Evolutionary conservation across 2,797 vertebrate genomes (phyloP), one percentile per base, ranked within the genome.

Genomic region (Syngnathus acus): DNA sequence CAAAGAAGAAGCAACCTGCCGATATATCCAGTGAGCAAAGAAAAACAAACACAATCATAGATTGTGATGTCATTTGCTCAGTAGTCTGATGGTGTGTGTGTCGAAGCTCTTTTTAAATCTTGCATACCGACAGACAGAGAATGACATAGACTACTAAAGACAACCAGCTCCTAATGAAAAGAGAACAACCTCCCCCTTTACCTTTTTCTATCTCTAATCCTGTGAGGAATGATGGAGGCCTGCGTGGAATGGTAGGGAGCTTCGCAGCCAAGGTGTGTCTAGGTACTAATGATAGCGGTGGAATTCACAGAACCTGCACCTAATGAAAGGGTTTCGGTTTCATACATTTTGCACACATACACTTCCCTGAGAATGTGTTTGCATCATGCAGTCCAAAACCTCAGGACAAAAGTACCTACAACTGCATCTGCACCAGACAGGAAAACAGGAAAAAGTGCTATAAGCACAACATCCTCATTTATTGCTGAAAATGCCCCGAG

Each of bases 221-320:
- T 68, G 76, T 82, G 73, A 83, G 85, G 84, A 86, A 88, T 87
- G 82, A 82, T 74, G 74, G 76, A 83, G 74, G 81, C 78, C 77
- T 89, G 75, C 81, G 84, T 77, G 73, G 85, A 90, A 89, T 73
- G 85, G 87, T 82, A 86, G 80, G 91, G 89, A 90, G 90, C 77
- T 87, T 88, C 89, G 82, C 72, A 75, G 91, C 90, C 87, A 93
- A 91, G 91, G 88, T 90, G 90, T 91, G 90, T 91, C 89, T 90
- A 86, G 77, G 67, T 78, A 88, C 84, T 93, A 87, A 85, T 86
- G 90, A 93, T 90, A 91, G 32, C 81, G 86, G 79, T 91, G 91
- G 90, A 93, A 91, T 92, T 86, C 91, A 87, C 87, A 88, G 83
- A 78, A 84, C 81, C 72, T 76, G 70, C 81, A 87, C 80, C 71